Evolutionary conservation across 2,888 invertebrate genomes (phyloP).

Genomic region (Tetragonisca angustula): DNA sequence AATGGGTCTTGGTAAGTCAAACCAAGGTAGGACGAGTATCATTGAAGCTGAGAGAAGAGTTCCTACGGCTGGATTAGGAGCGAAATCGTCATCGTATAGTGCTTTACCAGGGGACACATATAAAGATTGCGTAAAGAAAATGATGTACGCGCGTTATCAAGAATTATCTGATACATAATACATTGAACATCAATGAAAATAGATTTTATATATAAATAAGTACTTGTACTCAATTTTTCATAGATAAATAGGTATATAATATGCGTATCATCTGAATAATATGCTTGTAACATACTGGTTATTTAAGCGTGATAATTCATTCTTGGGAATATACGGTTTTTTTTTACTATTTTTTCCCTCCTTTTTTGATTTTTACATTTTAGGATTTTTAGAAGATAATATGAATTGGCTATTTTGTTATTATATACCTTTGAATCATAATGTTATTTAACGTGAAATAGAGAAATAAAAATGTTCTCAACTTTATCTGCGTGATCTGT

Average conservation of each 20-base stretch:
- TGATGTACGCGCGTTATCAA: constrained; percentile 94
- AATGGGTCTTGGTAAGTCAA: constrained; percentile 95
- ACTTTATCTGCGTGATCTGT: not conserved
- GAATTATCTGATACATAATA: constrained; percentile 88
- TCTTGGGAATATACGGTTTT: constrained; percentile 45
- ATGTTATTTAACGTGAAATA: not conserved
- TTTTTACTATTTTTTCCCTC: constrained; percentile 26
- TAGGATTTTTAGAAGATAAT: constrained; percentile 25
- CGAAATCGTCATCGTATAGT: constrained; percentile 91
- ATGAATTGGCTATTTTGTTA: constrained; percentile 28
- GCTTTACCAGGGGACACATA: constrained; percentile 94
- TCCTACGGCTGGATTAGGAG: constrained; percentile 93
- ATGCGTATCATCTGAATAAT: constrained; percentile 53
- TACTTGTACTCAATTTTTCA: constrained; percentile 68
- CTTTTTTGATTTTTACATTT: constrained; percentile 21
- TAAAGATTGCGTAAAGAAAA: constrained; percentile 94
- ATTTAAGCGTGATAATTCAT: constrained; percentile 60
- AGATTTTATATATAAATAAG: constrained; percentile 64
- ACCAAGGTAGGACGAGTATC: constrained; percentile 96
- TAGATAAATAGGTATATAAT: constrained; percentile 58
- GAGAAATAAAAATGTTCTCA: constrained; percentile 2
- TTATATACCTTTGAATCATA: constrained; percentile 17
- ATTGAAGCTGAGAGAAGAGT: constrained; percentile 89
- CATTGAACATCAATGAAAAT: constrained; percentile 49
- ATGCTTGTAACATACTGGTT: constrained; percentile 48